Evolutionary conservation across 2,113 vertebrate genomes (phyloP).

Genomic region (Salvelinus fontinalis): DNA sequence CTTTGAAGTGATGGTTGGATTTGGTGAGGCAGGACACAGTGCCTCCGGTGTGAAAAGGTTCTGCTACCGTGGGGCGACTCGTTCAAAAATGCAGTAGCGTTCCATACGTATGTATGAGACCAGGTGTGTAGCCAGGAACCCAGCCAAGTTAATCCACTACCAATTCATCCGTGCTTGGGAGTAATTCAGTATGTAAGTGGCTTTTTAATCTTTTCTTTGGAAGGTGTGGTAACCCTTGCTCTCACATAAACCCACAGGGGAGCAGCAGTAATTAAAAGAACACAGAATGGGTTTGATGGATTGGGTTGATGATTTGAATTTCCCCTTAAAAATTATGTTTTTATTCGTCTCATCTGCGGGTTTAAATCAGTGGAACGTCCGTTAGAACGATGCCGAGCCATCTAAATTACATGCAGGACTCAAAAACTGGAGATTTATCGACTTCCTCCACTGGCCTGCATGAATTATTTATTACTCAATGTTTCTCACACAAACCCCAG

Average conservation of each 20-base stretch:
- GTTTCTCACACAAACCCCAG: constrained; percentile 32
- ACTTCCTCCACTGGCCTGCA: constrained; percentile 28
- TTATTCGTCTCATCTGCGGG: constrained; percentile 45
- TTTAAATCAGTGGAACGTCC: constrained; percentile 34
- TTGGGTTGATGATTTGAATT: constrained; percentile 25
- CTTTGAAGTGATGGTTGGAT: constrained; percentile 71
- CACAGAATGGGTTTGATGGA: constrained; percentile 33
- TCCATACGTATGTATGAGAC: constrained; percentile 48
- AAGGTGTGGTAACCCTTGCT: constrained; percentile 40
- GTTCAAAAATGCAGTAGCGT: constrained; percentile 30
- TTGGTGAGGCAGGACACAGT: constrained; percentile 45
- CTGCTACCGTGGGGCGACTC: constrained; percentile 21
- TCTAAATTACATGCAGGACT: constrained; percentile 34
- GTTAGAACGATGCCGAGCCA: constrained; percentile 23
- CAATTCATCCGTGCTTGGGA: constrained; percentile 50
- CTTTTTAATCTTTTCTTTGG: constrained; percentile 54
- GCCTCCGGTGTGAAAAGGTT: constrained; percentile 22
- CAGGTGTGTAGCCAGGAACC: constrained; percentile 47
- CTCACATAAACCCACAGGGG: constrained; percentile 19
- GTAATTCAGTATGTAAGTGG: constrained; percentile 46
- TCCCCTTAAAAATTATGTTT: constrained; percentile 25
- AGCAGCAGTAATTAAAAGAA: constrained; percentile 47
- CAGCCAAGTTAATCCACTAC: constrained; percentile 66
- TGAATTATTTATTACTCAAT: constrained; percentile 61
- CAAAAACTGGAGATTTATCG: constrained; percentile 51